phyloP scores from a whole-genome alignment of 1,140 invertebrate species.

The Drosophila tsacasi region DNA sequence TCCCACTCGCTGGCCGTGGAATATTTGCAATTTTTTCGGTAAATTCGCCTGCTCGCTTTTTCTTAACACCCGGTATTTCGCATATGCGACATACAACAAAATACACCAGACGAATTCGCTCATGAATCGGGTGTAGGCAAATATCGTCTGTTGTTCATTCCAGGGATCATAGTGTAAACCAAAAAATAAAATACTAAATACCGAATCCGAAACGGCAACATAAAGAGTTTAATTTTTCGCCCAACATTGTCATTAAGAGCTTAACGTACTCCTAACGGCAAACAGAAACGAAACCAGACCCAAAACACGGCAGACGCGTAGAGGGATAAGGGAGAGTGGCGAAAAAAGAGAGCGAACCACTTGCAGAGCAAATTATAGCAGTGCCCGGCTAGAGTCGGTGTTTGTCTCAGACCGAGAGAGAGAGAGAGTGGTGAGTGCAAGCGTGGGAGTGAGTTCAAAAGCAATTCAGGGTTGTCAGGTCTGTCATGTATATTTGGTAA shows the following conservation, averaged over 20 bases:
- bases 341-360: slow-evolving; percentile 6
- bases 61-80: slow-evolving; percentile 74
- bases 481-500: background rate
- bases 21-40: slow-evolving; percentile 38
- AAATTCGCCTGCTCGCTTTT: slow-evolving; percentile 60
- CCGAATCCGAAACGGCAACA: slow-evolving; percentile 19
- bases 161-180: slow-evolving; percentile 26
- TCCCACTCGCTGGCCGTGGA: slow-evolving; percentile 27
- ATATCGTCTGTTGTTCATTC: slow-evolving; percentile 30
- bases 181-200: slow-evolving; percentile 35
- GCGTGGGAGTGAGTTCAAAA: slow-evolving; percentile 1
- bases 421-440: slow-evolving; percentile 2
- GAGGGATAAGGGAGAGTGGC: background rate
- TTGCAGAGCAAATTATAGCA: slow-evolving; percentile 29
- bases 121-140: slow-evolving; percentile 72
- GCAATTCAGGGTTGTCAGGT: slow-evolving; percentile 2
- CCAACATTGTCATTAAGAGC: slow-evolving; percentile 27
- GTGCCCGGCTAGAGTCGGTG: slow-evolving; percentile 1
- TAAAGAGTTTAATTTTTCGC: slow-evolving; percentile 43
- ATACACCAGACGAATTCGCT: slow-evolving; percentile 60
- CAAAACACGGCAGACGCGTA: slow-evolving; percentile 2
- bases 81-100: slow-evolving; percentile 83
- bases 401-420: slow-evolving; percentile 1
- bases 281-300: slow-evolving; percentile 9
- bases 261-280: slow-evolving; percentile 33